Evolutionary conservation across 2,797 vertebrate genomes (phyloP).

Genomic region (Liparis tanakae): DNA sequence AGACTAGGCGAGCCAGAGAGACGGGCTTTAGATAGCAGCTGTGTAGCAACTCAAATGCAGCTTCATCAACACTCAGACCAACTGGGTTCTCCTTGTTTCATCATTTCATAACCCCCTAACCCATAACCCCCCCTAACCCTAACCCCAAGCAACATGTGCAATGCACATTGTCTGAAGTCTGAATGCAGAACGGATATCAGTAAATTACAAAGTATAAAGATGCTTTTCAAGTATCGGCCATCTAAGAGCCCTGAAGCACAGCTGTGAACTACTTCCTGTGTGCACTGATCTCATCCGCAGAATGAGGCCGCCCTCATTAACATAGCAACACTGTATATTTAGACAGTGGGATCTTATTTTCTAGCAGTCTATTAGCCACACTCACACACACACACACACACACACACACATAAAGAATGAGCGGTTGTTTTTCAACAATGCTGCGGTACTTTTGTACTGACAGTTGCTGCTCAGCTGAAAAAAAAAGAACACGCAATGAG

Average conservation of each 20-base stretch:
- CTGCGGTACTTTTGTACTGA: background rate
- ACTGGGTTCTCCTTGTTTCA: background rate
- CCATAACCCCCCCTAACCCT: too few species aligned
- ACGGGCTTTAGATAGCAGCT: background rate
- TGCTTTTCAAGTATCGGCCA: background rate
- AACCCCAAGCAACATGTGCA: background rate
- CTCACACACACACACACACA: background rate
- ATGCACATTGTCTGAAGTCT: background rate
- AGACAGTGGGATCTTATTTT: conserved; percentile 37
- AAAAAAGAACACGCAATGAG: conserved; percentile 37
- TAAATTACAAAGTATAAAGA: background rate
- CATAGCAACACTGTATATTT: conserved; percentile 19
- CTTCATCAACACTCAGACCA: background rate
- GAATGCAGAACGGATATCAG: background rate
- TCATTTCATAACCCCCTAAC: too few species aligned
- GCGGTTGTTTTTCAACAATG: conserved; percentile 28
- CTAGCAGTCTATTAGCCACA: conserved; percentile 11
- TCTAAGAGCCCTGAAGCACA: background rate
- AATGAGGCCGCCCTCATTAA: conserved; percentile 33
- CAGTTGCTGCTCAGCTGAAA: conserved; percentile 37
- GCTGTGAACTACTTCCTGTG: conserved; percentile 35
- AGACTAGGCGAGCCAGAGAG: too few species aligned
- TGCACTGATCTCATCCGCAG: too few species aligned
- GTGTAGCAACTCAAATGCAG: too few species aligned
- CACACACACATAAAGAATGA: background rate